Conservation (phyloP, 2,888 invertebrate genomes). For the Trilocha varians region DNA sequence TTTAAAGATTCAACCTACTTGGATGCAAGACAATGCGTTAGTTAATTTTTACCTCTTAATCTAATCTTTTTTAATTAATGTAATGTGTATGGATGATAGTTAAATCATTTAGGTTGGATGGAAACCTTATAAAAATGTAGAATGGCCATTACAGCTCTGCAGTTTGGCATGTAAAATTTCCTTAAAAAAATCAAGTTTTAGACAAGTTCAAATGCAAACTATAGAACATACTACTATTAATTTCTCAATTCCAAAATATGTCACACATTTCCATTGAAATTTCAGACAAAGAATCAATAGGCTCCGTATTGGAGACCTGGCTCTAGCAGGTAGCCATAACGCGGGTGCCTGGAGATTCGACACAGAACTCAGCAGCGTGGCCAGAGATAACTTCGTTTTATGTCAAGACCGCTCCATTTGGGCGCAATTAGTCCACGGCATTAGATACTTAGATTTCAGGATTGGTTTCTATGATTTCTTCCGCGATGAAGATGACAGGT, state of each 20-base stretch:
- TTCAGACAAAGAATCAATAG: conserved; percentile 48
- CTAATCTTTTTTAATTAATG: conserved; percentile 16
- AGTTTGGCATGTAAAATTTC: no score
- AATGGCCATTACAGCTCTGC: no score
- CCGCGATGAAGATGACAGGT: conserved; percentile 50
- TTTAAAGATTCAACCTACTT: conserved; percentile 85
- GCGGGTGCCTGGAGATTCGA: conserved; percentile 68
- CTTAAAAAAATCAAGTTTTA: no score
- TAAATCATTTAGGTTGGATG: no score
- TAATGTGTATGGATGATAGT: no score
- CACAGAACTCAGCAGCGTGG: conserved; percentile 55
- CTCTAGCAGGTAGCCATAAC: conserved; percentile 69
- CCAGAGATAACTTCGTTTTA: conserved; percentile 54
- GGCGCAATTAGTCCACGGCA: conserved; percentile 88
- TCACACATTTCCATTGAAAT: neutral
- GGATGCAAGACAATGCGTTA: conserved; percentile 81
- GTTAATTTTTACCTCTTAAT: conserved; percentile 13
- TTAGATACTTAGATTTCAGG: conserved; percentile 86
- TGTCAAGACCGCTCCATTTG: conserved; percentile 86
- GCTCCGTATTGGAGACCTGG: conserved; percentile 59
- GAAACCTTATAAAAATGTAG: no score
- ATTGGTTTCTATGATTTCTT: conserved; percentile 78
- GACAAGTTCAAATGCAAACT: no score
- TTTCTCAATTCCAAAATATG: neutral
- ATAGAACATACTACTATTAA: no score